Base-by-base conservation (phyloP, 2,888 invertebrate genomes). In the Phengaris alcon region DNA sequence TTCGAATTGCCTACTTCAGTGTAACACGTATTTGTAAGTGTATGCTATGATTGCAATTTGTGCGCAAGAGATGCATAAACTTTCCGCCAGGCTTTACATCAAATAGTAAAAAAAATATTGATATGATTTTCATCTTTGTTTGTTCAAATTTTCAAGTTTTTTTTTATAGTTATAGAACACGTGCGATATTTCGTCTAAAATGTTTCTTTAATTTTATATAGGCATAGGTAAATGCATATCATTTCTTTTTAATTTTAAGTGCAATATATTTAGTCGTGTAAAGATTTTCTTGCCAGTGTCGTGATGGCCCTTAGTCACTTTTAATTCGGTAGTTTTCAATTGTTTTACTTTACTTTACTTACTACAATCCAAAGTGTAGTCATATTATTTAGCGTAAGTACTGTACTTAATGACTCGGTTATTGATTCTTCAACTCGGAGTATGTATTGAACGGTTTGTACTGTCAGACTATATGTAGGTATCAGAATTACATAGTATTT, bases 191-290 rank as follows among this genome's bases (percentile, higher is more conserved):
- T 46, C 15, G n/a, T 59, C 22, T 48, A 68, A 73, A 35, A 35
- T 35, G 15, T 75, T 73, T 76, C 68, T 77, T 76, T 73, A 76
- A 77, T 76, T 77, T 77, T 78, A 76, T 80, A 80, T 77, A 77
- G 81, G 86, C 81, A 78, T 88, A 88, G 83, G 83, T 81, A 81
- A 81, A 84, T 81, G 88, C 90, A 90, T 90, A 90, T 90, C 90
- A 90, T 86, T 85, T 85, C 82, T 79, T 80, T 84, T 84, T 83
- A 84, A 83, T 81, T 79, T 79, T 82, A 81, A 86, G 91, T 91
- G 91, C 91, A 91, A 91, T 91, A 91, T 88, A 82, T 80, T 82
- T 82, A 79, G 79, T 78, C 78, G 77, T 77, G 80, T 80, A 82
- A 79, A 81, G 80, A 78, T 75, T 80, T 81, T 88, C 89, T 90